Base-by-base conservation (phyloP, 92 coral and sea anemone species). In the Porites lobata region DNA sequence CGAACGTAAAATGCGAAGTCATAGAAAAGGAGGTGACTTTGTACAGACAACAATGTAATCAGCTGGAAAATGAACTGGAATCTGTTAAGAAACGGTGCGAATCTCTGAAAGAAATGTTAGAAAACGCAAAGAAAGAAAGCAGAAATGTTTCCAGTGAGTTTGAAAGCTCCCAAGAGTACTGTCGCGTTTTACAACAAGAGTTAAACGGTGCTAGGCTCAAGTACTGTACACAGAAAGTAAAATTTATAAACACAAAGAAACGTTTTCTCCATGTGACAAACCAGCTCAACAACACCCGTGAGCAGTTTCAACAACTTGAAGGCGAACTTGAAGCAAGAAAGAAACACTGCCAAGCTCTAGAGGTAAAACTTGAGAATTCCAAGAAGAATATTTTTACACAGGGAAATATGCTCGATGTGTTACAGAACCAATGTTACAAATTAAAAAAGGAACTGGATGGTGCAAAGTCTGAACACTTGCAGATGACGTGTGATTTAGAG, bases 401-500 rank as follows among this genome's bases (percentile, higher is more conserved):
- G 72, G 98, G 99, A 12, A 94, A 96, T 78, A 96, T 96, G 99
- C 77, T 96, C 14, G 99, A 96, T 78, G 95, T 92, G 56, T 64
- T 96, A 22, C 99, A 96, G 76, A 96, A 96, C 29, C 99, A 96
- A 92, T 96, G 99, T 86, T 96, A 91, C 83, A 86, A 86, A 6
- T 70, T 96, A 72, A 92, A 93, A 77, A 93, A 96, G 61, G 99
- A 95, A 56, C 76, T 96, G 22, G 96, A 96, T 67, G 96, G 92
- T 8, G 70, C 99, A 14, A 92, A 92, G 84, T 89, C 94, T 8
- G 88, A 83, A 76, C 92, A 92, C 75, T 83, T 86, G 51, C 91
- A 88, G 68, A 83, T 92, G 77, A 88, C 94, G 24, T 87, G 92
- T 56, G 96, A 95, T 47, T 86, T 96, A 79, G 96, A 90, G 65